Evolutionary conservation across 2,113 vertebrate species (phyloP).

Genomic region (Boulengeromyrus knoepffleri): DNA sequence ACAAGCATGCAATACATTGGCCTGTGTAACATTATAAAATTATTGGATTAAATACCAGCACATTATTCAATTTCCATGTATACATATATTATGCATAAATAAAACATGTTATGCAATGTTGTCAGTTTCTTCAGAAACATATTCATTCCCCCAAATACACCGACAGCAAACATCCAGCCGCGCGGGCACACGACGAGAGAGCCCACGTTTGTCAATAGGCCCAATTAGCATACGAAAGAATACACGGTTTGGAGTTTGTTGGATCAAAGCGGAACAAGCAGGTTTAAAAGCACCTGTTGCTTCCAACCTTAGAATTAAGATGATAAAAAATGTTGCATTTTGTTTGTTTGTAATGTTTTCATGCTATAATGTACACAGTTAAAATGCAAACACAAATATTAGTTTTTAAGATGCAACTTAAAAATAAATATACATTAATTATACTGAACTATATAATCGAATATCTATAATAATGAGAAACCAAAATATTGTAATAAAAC

Average conservation of each 20-base stretch:
- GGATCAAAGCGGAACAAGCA: constrained; percentile 1
- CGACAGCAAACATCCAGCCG: not conserved
- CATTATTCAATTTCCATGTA: not conserved
- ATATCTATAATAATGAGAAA: not conserved
- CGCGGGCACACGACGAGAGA: not conserved
- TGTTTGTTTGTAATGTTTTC: not conserved
- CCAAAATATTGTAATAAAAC: not conserved
- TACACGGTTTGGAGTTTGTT: too few relatives aligned
- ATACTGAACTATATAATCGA: not conserved
- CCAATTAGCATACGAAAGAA: constrained; percentile 20
- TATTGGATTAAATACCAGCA: not conserved
- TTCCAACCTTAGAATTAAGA: not conserved
- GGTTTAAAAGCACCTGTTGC: constrained; percentile 16
- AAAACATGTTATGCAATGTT: not conserved
- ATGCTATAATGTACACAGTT: not conserved
- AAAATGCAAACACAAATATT: not conserved
- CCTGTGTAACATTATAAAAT: not conserved
- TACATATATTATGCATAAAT: not conserved
- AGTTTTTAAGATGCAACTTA: not conserved
- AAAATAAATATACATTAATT: not conserved
- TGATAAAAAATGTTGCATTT: not conserved
- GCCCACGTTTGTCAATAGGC: not conserved
- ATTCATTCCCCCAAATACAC: not conserved
- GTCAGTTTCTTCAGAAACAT: not conserved
- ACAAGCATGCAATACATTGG: not conserved